phyloP scores from a whole-genome alignment of 1,140 invertebrate genomes.

The Rhizoglyphus robini region DNA sequence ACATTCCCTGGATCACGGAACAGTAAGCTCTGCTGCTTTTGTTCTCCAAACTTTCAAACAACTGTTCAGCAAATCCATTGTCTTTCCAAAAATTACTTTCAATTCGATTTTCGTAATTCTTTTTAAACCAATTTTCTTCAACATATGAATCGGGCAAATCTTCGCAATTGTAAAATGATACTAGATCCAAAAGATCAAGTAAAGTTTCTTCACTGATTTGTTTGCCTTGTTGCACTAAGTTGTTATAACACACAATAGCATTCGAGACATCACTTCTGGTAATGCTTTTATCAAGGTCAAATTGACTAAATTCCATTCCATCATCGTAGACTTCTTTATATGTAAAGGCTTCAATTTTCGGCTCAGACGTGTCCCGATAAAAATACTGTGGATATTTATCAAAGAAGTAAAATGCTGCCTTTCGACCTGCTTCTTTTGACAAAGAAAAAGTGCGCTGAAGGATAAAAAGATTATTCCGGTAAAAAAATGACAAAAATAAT shows the following conservation, averaged over 20 bases:
- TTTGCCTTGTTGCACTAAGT: slow-evolving; percentile 46
- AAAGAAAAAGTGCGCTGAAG: slow-evolving; percentile 57
- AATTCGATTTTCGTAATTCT: slow-evolving; percentile 37
- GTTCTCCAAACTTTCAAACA: slow-evolving; percentile 41
- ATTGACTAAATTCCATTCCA: slow-evolving; percentile 50
- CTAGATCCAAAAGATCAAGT: slow-evolving; percentile 58
- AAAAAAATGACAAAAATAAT: not conserved
- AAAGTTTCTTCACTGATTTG: slow-evolving; percentile 45
- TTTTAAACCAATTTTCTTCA: slow-evolving; percentile 60
- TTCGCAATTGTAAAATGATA: slow-evolving; percentile 64
- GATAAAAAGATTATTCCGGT: not conserved
- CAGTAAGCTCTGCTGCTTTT: slow-evolving; percentile 38
- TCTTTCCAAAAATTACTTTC: slow-evolving; percentile 57
- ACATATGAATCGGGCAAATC: slow-evolving; percentile 49
- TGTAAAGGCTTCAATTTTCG: slow-evolving; percentile 50
- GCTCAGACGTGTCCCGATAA: slow-evolving; percentile 52
- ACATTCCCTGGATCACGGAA: slow-evolving; percentile 55
- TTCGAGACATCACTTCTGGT: slow-evolving; percentile 48
- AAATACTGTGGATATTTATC: slow-evolving; percentile 61
- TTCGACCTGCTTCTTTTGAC: slow-evolving; percentile 66
- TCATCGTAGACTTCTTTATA: slow-evolving; percentile 53
- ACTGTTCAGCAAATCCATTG: slow-evolving; percentile 49
- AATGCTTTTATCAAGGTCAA: slow-evolving; percentile 49
- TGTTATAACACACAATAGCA: slow-evolving; percentile 54
- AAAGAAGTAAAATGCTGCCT: slow-evolving; percentile 68